Base-by-base conservation (phyloP, 2,888 invertebrate genomes). In the Drosophila siamana region DNA sequence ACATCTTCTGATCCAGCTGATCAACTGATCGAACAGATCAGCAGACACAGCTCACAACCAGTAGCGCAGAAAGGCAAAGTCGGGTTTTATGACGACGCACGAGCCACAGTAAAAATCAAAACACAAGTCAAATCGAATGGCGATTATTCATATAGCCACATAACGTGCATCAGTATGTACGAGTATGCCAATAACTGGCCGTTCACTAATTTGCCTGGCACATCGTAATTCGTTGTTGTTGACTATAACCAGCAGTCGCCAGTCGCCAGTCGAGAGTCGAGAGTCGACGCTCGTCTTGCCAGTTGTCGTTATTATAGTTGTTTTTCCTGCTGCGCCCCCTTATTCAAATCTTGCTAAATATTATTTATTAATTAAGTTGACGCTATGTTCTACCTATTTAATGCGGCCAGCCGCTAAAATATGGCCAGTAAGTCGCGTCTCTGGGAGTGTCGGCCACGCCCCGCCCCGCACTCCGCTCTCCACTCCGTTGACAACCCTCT, bases 331-430 rank as follows among this genome's bases (percentile, higher is more conserved):
- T 54, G 43, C 65, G 8, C 60, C 50, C 56, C 28, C 33, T 13
- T 50, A 60, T 75, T 48, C 69, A 63, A 84, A 78, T 74, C 74
- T 69, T 73, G 87, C 75, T 85, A 86, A 88, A 88, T 78, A 85
- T 83, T 87, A 83, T 78, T 88, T 88, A 88, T 88, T 89, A 89
- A 87, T 88, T 89, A 87, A 87, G 75, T 80, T 79, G 80, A 78
- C 80, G 89, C 63, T 74, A 60, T 77, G 66, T 74, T 78, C 74
- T 63, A 67, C 52, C 74, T 63, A 72, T 77, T 72, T 71, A 65
- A 61, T 46, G 38, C 33, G 22, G n/a, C 19, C n/a, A 24, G 41
- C 38, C 11, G 24, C 11, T 3, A 16, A 55, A 57, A 62, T 55
- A 57, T 59, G 57, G 38, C 5, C 56, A 74, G 74, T 44, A 70